Conservation (phyloP, 1,140 invertebrate genomes). For the Diuraphis noxia region DNA sequence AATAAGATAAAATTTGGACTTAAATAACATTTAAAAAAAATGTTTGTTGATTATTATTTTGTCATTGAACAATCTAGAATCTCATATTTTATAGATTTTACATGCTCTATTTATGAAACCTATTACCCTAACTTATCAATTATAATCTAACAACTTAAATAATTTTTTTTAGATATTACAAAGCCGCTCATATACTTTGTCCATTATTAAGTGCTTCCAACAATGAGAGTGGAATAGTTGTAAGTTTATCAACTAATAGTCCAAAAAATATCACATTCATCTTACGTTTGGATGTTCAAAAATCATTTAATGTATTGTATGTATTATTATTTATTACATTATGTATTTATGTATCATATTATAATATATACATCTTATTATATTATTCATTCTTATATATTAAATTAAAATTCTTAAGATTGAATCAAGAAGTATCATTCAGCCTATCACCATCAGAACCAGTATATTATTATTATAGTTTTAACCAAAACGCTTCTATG, state of each 20-base stretch:
- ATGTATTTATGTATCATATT: neutral
- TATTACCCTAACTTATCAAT: neutral
- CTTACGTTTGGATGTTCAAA: neutral
- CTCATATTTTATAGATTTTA: neutral
- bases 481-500: conserved; percentile 63
- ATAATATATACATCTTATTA: neutral
- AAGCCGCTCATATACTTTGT: conserved; percentile 34
- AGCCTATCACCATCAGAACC: conserved; percentile 63
- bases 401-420: conserved; percentile 28
- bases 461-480: conserved; percentile 63
- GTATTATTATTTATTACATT: neutral
- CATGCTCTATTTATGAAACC: neutral
- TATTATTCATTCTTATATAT: neutral
- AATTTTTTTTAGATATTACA: conserved; percentile 16
- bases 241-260: conserved; percentile 44
- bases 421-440: conserved; percentile 55
- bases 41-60: neutral
- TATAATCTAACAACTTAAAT: neutral
- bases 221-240: conserved; percentile 44
- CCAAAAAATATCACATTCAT: neutral
- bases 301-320: conserved; percentile 49
- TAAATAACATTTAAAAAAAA: neutral
- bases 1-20: neutral
- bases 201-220: conserved; percentile 14
- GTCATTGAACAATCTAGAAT: neutral